Base-by-base conservation (phyloP, 1,140 invertebrate species). In the Euwallacea fornicatus region DNA sequence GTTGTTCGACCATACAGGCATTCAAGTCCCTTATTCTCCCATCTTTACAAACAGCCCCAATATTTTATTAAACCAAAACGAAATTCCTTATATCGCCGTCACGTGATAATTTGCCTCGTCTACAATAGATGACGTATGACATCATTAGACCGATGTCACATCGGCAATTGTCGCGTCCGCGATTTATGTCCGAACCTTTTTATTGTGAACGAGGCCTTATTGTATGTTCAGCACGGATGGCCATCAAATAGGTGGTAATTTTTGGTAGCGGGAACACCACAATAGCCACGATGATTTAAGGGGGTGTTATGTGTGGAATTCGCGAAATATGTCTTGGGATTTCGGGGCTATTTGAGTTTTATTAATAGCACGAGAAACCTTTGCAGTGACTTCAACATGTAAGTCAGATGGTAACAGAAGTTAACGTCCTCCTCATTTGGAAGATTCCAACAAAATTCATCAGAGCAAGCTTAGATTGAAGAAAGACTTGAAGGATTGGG, bases 141-240 rank as follows among this genome's bases (percentile, higher is more conserved):
- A 63, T 72, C 70, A 62, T 72, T 72, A 72, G 65, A 67, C 63
- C 70, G 70, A 66, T 50, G 70, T 72, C 70, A 72, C 70, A 72
- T 67, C 56, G 70, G 70, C 70, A 67, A 72, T 72, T 72, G 70
- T 72, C 70, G 56, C 63, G 42, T 4, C 11, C 55, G 62, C 46
- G 69, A 70, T 70, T 70, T 70, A 70, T 63, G 62, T 70, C 43
- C 43, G 61, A 61, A 65, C 60, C 61, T 58, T 70, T 70, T 70
- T 70, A 64, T 64, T 70, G 61, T 65, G 62, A 64, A 63, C 69
- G 13, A 42, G n/a, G 60, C 69, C 69, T 70, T 70, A 70, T 69
- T 69, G 67, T 64, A 59, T 43, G 43, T 53, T n/a, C 33, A 8
- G 59, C 50, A 53, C 60, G 67, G 59, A 69, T 55, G 60, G 59